Evolutionary conservation across 2,113 vertebrate species (phyloP).

Genomic region (Pseudois nayaur): DNA sequence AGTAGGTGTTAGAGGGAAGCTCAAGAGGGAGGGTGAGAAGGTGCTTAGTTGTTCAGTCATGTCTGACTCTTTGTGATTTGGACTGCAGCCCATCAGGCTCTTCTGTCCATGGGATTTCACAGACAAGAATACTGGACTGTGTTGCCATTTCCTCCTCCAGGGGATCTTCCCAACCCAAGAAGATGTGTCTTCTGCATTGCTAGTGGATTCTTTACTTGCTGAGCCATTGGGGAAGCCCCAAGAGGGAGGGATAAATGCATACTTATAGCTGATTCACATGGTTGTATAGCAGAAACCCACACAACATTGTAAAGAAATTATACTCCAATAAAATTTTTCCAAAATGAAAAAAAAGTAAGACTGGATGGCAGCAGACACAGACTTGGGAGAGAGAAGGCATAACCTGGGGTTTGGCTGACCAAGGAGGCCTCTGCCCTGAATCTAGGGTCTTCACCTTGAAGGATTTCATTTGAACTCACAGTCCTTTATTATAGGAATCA

Average conservation of each 20-base stretch:
- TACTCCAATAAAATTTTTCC: not conserved
- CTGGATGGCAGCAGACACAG: not conserved
- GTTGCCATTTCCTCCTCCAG: not conserved
- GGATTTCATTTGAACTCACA: not conserved
- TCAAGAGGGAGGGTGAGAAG: not conserved
- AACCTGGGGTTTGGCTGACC: not conserved
- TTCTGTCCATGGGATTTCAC: not conserved
- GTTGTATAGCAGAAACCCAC: not conserved
- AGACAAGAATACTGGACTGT: not conserved
- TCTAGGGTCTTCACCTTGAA: not conserved
- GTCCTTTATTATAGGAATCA: not conserved
- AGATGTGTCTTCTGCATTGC: not conserved
- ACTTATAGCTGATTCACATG: not conserved
- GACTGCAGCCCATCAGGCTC: not conserved
- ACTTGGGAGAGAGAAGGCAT: not conserved
- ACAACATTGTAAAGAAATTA: not conserved
- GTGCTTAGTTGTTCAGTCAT: accelerated
- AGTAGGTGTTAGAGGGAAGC: not conserved
- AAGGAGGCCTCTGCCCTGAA: not conserved
- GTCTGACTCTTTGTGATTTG: not conserved
- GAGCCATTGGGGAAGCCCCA: not conserved
- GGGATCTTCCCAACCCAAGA: not conserved
- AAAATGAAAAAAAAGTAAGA: not conserved
- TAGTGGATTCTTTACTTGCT: not conserved
- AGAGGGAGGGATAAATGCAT: not conserved